Evolutionary conservation across 1,140 invertebrate species (phyloP).

Genomic region (Drosophila elegans): DNA sequence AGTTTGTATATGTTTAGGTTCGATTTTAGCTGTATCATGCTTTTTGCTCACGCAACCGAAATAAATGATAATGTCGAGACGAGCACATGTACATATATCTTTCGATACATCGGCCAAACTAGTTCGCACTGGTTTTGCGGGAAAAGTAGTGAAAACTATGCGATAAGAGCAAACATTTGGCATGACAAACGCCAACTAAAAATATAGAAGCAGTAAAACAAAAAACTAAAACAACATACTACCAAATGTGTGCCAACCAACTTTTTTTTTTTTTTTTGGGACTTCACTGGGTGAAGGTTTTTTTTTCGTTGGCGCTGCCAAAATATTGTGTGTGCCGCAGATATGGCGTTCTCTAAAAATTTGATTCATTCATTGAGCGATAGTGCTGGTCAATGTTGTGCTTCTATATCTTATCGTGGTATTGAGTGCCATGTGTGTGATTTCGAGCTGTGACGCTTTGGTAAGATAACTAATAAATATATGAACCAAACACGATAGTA

Average conservation of each 20-base stretch:
- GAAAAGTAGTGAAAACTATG: conserved; percentile 33
- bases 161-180: conserved; percentile 58
- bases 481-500: not conserved
- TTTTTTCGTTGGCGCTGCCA: conserved; percentile 37
- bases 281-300: conserved; percentile 74
- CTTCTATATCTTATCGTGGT: conserved; percentile 58
- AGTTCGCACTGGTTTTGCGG: conserved; percentile 32
- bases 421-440: conserved; percentile 31
- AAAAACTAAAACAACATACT: conserved; percentile 58
- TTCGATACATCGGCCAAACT: conserved; percentile 36
- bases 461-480: conserved; percentile 21
- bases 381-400: conserved; percentile 23
- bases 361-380: conserved; percentile 48
- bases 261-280: not conserved
- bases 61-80: conserved; percentile 32
- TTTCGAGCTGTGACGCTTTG: conserved; percentile 37
- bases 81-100: conserved; percentile 13
- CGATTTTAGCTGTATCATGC: conserved; percentile 51
- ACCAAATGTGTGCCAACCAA: conserved; percentile 54
- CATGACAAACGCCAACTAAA: conserved; percentile 50
- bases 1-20: conserved; percentile 17
- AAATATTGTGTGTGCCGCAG: conserved; percentile 42
- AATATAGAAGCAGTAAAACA: conserved; percentile 46
- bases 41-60: conserved; percentile 44
- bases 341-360: conserved; percentile 1